These are phyloP conservation scores for Lamellibrachia columna DNA, from an alignment of 2,888 invertebrate species.

Conservation along the genomic window DNA sequence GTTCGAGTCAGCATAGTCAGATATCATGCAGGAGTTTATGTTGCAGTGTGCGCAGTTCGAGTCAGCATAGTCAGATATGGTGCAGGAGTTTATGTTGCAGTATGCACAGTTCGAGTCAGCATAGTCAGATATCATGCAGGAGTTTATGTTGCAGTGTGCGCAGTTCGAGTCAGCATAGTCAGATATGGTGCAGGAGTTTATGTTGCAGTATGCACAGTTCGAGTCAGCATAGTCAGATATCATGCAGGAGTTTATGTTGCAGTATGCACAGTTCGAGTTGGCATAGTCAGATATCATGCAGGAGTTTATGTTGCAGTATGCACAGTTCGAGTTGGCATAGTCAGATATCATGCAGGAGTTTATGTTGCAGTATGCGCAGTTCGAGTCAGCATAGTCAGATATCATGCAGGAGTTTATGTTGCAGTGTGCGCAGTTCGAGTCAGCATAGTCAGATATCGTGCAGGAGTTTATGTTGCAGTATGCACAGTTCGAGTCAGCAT, in stretches of 20 bases:
- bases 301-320: not conserved
- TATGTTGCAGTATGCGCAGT: too few relatives aligned
- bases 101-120: not conserved
- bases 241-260: too few relatives aligned
- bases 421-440: not conserved
- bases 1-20: too few relatives aligned
- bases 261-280: too few relatives aligned
- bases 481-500: constrained; percentile 96
- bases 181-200: constrained; percentile 95
- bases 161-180: constrained; percentile 95
- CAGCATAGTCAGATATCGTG: not conserved
- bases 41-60: too few relatives aligned
- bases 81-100: not conserved
- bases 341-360: not conserved
- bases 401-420: not conserved
- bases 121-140: not conserved
- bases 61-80: not conserved
- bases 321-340: not conserved
- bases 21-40: too few relatives aligned
- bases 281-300: too few relatives aligned
- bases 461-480: constrained; percentile 68
- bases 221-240: not conserved
- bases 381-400: too few relatives aligned
- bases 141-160: constrained; percentile 76
- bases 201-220: constrained; percentile 61